Conservation (phyloP, 2,888 invertebrate species). For the Lithophane ornitopus region DNA sequence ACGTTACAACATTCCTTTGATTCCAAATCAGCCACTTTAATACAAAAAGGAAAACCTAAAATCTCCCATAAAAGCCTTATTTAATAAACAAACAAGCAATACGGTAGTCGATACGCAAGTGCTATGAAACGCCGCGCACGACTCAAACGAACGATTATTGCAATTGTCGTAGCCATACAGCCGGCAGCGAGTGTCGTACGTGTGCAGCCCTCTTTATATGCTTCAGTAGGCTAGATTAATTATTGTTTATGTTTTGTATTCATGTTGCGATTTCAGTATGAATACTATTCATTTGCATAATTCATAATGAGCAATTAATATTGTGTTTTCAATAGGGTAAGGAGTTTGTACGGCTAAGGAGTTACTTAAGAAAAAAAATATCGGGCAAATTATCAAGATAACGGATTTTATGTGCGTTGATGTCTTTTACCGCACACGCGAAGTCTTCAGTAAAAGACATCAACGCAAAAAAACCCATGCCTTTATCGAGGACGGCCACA, state of each 20-base stretch:
- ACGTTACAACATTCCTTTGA: background rate
- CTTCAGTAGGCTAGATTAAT: constrained; percentile 44
- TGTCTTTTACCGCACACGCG: constrained; percentile 11
- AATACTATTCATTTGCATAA: constrained; percentile 46
- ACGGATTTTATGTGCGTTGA: constrained; percentile 12
- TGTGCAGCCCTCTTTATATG: constrained; percentile 46
- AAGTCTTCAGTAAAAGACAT: constrained; percentile 29
- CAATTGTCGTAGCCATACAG: constrained; percentile 41
- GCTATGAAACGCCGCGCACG: constrained; percentile 48
- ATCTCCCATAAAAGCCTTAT: constrained; percentile 50
- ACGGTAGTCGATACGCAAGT: constrained; percentile 46
- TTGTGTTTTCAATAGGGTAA: constrained; percentile 27
- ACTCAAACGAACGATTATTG: constrained; percentile 58
- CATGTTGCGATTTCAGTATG: constrained; percentile 32
- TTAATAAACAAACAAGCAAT: constrained; percentile 47
- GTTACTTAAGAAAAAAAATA: too few species aligned
- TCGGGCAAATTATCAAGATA: too few species aligned
- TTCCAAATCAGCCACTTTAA: background rate
- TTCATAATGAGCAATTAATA: constrained; percentile 48
- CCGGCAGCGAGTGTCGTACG: constrained; percentile 37
- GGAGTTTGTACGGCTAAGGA: background rate
- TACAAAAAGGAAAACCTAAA: constrained; percentile 23
- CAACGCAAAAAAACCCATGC: constrained; percentile 3
- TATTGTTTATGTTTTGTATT: constrained; percentile 47
- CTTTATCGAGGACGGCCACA: too few species aligned